These are phyloP conservation scores for Orchesella cincta DNA, from an alignment of 1,140 invertebrate genomes.

Conservation along the genomic window DNA sequence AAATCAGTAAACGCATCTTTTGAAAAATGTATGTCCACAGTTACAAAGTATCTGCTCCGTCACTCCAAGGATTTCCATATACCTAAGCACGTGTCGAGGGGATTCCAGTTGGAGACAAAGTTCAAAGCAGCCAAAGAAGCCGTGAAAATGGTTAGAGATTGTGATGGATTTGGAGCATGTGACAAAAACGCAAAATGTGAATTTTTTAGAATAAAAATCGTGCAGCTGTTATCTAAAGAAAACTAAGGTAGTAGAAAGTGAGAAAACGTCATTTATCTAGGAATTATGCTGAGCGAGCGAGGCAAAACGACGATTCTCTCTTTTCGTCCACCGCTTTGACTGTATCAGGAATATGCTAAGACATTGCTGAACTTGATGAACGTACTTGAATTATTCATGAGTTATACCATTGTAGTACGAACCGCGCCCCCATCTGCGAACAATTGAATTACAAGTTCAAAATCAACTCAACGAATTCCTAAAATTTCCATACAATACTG, in stretches of 20 bases:
- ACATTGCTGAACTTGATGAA: not conserved
- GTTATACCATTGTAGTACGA: not conserved
- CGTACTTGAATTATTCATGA: not conserved
- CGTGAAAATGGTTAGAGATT: not conserved
- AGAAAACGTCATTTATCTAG: no score
- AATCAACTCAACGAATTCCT: not conserved
- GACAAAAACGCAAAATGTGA: not conserved
- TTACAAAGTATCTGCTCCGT: not conserved
- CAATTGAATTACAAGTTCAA: not conserved
- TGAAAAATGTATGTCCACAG: not conserved
- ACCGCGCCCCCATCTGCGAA: no score
- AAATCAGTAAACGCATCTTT: not conserved
- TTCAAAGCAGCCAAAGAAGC: not conserved
- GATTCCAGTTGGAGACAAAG: not conserved
- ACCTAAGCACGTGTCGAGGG: not conserved
- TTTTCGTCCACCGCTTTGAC: no score
- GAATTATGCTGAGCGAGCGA: not conserved
- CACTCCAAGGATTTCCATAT: not conserved
- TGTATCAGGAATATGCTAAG: not conserved
- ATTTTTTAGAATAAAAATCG: not conserved
- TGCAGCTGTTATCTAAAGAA: not conserved
- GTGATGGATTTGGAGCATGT: not conserved
- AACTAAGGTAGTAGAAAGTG: not conserved
- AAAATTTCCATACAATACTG: not conserved
- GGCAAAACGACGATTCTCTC: no score